Base-by-base conservation (phyloP, 37 sponge, comb jelly and placozoan genomes). In the Theonella swinhoei region DNA sequence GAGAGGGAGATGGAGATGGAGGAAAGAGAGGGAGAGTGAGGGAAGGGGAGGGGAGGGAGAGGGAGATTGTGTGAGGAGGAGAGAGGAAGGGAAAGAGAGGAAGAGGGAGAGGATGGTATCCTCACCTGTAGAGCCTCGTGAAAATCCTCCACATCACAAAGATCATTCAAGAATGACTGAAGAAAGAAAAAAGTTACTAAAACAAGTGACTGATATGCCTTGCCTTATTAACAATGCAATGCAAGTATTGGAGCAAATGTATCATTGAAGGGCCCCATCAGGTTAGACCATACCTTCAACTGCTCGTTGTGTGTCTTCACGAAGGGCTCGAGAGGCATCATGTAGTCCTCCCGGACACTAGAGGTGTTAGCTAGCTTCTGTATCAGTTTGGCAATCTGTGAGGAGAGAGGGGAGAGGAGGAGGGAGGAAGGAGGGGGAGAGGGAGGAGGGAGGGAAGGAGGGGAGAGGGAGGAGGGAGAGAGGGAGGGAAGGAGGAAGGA, bases 131-230 rank as follows among this genome's bases (percentile, higher is more conserved):
- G 83, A 17, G 62, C 65, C 58, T 95, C 91, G 62, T 95, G 95
- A 73, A 95, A 95, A 38, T 95, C 95, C 9, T 63, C 34, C 65
- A 95, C 91, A 47, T 95, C 83, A 79, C 95, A 90, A 17, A 95
- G 84, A 47, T 88, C 76, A 70, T 80, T 79, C 28, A 95, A 67
- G 62, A 95, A 95, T 9, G 79, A 34, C 88, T 92, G 26, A 2
- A 59, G 28, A 29, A 31, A 28, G 23, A 37, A 14, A 40, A 32
- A 74, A n/a, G n/a, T n/a, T n/a, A n/a, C n/a, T n/a, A 14, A 47
- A 47, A 47, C 14, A 7, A 47, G 54, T 47, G 54, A 47, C 14
- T 47, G 7, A 47, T 47, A 17, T 47, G 7, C 14, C 54, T 47
- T 47, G 11, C 54, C 14, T 14, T 47, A 17, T 47, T 14, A 7